A percentile compares a stretch with the other conserved stretches of the same genome.
phyloP scores from a whole-genome alignment of 2,113 vertebrate genomes.

The Salvelinus fontinalis region DNA sequence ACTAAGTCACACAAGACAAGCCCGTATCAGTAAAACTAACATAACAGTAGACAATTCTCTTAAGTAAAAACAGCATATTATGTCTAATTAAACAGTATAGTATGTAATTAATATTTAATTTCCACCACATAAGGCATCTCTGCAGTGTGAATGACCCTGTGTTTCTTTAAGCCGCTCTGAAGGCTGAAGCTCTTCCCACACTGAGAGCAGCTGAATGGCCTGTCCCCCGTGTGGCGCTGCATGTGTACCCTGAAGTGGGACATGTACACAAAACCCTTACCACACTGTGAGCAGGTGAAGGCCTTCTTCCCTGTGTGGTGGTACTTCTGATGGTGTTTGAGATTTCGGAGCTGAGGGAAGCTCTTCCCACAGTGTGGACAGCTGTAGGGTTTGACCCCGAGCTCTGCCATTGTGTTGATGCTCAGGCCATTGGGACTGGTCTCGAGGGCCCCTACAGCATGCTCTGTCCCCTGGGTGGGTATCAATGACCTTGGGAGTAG shows the following conservation, averaged over 20 bases:
- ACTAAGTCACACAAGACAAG: too few species aligned
- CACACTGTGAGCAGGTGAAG: neutral
- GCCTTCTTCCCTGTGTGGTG: slow-evolving; percentile 2
- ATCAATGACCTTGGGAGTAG: neutral
- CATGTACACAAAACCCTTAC: neutral
- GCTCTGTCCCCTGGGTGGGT: neutral
- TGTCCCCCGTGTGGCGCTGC: neutral
- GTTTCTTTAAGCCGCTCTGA: slow-evolving; percentile 22
- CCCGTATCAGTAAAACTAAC: too few species aligned
- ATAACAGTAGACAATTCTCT: too few species aligned
- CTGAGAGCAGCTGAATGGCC: neutral
- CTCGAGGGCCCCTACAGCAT: neutral
- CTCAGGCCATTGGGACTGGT: neutral
- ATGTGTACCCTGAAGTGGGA: neutral
- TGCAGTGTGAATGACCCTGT: slow-evolving; percentile 24
- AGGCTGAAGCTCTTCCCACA: slow-evolving; percentile 11
- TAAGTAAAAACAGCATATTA: too few species aligned
- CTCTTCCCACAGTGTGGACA: slow-evolving; percentile 20
- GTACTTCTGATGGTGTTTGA: neutral
- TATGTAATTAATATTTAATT: too few species aligned
- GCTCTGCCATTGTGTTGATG: neutral
- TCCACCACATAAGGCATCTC: slow-evolving; percentile 2
- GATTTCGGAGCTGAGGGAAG: neutral
- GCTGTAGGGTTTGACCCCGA: slow-evolving; percentile 10
- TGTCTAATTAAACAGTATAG: too few species aligned